Conservation (phyloP, 2,888 invertebrate species). For the Prostheceraeus crozeri region DNA sequence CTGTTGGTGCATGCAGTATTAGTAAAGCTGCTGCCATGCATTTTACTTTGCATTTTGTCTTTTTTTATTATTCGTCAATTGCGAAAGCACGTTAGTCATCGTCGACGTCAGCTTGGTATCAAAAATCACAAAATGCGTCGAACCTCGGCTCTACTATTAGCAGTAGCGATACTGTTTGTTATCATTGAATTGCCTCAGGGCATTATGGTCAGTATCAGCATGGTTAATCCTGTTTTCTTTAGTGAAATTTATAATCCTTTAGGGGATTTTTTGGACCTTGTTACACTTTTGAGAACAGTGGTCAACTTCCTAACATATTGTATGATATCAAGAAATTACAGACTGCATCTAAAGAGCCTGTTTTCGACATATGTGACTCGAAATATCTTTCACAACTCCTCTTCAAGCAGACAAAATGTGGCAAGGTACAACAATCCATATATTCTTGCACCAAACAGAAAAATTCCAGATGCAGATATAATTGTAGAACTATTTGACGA, state of each 20-base stretch:
- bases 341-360: no score
- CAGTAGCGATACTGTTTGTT: constrained; percentile 13
- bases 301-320: constrained; percentile 17
- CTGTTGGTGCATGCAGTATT: neutral
- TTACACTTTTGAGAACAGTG: constrained; percentile 6
- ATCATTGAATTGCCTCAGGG: constrained; percentile 22
- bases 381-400: no score
- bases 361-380: no score
- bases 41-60: neutral
- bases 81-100: neutral
- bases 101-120: no score
- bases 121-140: no score
- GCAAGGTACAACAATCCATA: no score
- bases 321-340: neutral
- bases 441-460: no score
- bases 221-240: neutral
- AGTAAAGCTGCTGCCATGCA: constrained; percentile 2
- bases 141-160: neutral
- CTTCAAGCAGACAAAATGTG: no score
- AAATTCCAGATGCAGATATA: no score
- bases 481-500: no score
- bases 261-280: constrained; percentile 17
- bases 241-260: constrained; percentile 11
- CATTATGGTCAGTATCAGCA: constrained; percentile 5
- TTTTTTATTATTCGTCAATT: neutral